A percentile compares a stretch with the other conserved stretches of the same genome.
These are phyloP conservation scores for Dolichomitus sp. DNA, from an alignment of 2,888 invertebrate species.

Conservation along the genomic window DNA sequence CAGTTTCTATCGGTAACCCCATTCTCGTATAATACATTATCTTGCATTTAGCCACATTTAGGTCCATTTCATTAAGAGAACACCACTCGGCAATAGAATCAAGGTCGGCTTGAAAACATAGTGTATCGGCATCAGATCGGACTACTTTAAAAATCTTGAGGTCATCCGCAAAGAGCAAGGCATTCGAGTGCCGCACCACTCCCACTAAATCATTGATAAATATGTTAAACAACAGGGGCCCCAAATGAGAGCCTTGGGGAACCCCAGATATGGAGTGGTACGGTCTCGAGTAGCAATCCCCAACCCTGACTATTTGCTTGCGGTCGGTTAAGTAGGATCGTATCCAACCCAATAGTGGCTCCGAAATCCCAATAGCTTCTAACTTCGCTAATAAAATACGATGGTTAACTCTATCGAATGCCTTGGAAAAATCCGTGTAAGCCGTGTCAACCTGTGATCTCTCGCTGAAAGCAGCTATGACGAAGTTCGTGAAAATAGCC, in stretches of 20 bases:
- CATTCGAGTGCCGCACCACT: no score
- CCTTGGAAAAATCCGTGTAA: not conserved
- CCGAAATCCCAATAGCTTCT: not conserved
- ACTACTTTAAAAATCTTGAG: no score
- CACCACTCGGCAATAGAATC: no score
- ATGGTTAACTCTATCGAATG: not conserved
- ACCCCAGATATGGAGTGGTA: not conserved
- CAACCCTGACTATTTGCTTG: not conserved
- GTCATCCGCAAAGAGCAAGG: no score
- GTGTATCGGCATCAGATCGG: no score
- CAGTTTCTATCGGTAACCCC: no score
- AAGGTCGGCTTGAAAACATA: no score
- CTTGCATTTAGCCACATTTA: no score
- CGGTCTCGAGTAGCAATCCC: not conserved
- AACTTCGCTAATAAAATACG: not conserved
- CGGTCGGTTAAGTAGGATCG: not conserved
- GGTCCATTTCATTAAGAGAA: no score
- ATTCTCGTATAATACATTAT: no score
- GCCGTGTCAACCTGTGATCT: not conserved
- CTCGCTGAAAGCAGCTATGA: not conserved
- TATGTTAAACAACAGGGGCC: no score
- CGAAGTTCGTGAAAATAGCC: conserved; percentile 9
- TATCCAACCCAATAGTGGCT: not conserved
- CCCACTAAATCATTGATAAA: no score
- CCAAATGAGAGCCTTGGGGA: not conserved